Percentiles rank a stretch among this genome's conserved stretches.
These are phyloP conservation scores for Ichneumoninae sp. DNA, from an alignment of 2,888 invertebrate genomes.

Conservation along the genomic window DNA sequence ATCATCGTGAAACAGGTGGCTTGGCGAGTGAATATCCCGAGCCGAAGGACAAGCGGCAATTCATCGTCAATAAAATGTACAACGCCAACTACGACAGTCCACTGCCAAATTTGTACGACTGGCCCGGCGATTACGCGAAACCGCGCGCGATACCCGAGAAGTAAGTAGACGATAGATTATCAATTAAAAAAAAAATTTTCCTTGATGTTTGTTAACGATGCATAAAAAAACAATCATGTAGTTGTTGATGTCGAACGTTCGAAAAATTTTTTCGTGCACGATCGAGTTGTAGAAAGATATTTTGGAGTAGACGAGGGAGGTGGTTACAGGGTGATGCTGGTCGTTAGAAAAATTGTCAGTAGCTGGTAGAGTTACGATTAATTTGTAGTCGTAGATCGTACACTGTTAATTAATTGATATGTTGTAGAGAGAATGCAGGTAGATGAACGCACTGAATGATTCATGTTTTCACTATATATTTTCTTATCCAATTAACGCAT, in stretches of 20 bases:
- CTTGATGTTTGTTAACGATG: conserved; percentile 20
- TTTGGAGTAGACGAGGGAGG: not conserved
- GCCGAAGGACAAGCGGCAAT: conserved; percentile 90
- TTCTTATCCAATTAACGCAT: conserved; percentile 16
- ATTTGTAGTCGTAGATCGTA: conserved; percentile 3
- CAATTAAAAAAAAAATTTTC: not conserved
- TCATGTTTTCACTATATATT: conserved; percentile 26
- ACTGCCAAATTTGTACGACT: conserved; percentile 87
- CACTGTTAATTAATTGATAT: not conserved
- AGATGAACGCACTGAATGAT: conserved; percentile 23
- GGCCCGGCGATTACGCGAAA: conserved; percentile 83
- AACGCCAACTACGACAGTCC: conserved; percentile 91
- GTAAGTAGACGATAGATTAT: conserved; percentile 76
- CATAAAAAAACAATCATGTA: conserved; percentile 40
- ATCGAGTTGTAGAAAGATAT: conserved; percentile 39
- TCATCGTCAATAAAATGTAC: conserved; percentile 91
- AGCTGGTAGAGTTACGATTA: conserved; percentile 39
- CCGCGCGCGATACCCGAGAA: conserved; percentile 81
- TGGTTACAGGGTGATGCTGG: conserved; percentile 33
- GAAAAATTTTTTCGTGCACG: conserved; percentile 51
- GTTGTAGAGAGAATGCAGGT: conserved; percentile 11
- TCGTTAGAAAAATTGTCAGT: conserved; percentile 57
- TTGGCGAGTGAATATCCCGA: conserved; percentile 94
- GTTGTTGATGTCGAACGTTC: conserved; percentile 15
- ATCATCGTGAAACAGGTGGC: conserved; percentile 85